Percentiles rank a stretch among this genome's conserved stretches.
phyloP scores from a whole-genome alignment of 2,888 invertebrate species.

The Achlya flavicornis region DNA sequence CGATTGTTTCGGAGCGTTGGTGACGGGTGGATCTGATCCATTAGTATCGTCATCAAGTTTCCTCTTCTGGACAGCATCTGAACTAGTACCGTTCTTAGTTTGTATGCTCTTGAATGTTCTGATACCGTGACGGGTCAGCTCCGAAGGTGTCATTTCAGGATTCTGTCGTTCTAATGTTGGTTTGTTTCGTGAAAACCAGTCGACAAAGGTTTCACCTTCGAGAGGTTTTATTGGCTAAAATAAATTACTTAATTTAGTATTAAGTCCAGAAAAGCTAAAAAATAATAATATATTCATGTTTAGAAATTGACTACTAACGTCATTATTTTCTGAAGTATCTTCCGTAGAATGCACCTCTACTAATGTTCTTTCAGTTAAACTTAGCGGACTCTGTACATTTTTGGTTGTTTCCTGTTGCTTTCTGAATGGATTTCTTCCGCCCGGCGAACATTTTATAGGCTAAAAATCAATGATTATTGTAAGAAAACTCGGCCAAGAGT shows the following conservation, averaged over 20 bases:
- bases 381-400: slow-evolving; percentile 64
- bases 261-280: background rate
- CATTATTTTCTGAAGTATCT: slow-evolving; percentile 56
- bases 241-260: background rate
- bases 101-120: slow-evolving; percentile 77
- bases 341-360: slow-evolving; percentile 60
- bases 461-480: slow-evolving; percentile 33
- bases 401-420: slow-evolving; percentile 67
- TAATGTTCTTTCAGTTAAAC: slow-evolving; percentile 68
- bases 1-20: slow-evolving; percentile 72
- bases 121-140: slow-evolving; percentile 83
- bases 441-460: slow-evolving; percentile 74
- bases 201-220: slow-evolving; percentile 81
- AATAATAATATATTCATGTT: background rate
- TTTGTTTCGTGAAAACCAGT: slow-evolving; percentile 86
- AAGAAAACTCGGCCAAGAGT: background rate
- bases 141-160: slow-evolving; percentile 78
- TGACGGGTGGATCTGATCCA: slow-evolving; percentile 43
- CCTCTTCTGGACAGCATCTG: slow-evolving; percentile 60
- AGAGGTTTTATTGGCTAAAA: slow-evolving; percentile 64
- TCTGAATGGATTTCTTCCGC: slow-evolving; percentile 79
- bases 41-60: slow-evolving; percentile 64
- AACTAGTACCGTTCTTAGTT: slow-evolving; percentile 32
- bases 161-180: slow-evolving; percentile 80
- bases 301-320: slow-evolving; percentile 57